Evolutionary conservation across 1,140 invertebrate genomes (phyloP), one percentile per base, ranked within the genome.

Genomic region (Micrasema minimum): DNA sequence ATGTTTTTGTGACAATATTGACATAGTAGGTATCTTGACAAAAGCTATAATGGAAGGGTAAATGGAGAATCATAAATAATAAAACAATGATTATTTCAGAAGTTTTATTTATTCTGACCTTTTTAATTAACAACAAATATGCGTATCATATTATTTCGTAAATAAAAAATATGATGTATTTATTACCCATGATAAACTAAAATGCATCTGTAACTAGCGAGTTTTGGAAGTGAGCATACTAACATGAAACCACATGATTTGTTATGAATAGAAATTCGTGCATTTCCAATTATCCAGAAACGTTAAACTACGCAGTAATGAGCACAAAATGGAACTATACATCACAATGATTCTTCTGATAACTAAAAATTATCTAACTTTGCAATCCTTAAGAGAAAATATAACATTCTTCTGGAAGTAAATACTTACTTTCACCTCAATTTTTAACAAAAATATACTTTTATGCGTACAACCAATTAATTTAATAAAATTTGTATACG

Each of bases 401-500:
- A 45, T 35, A 45, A 64, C 59, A 45, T 64, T 64, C 45, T 45
- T 46, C 59, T 46, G n/a, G 41, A 64, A 64, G 41, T 31, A 31
- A 5, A 4, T 35, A 7, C 20, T 46, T 37, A 64, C 22, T 64
- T 31, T 14, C 59, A 46, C 59, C 59, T 64, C 59, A 64, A 46
- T 26, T 64, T 64, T 64, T 64, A 64, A 64, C 59, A 64, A 64
- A 64, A 64, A 64, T 64, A 64, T 64, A 64, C 26, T 31, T 64
- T 64, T 64, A 46, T 46, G 41, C 16, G 22, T 64, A 26, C 43
- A 64, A 64, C 43, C 38, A 31, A 64, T 45, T 48, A 48, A 12
- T 46, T 64, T 7, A 46, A 64, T 45, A 46, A 45, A 45, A 46
- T 38, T 53, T 53, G 14, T 59, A 41, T 59, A 14, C 38, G 14